phyloP scores from a whole-genome alignment of 2,797 vertebrate genomes.

The Gymnodraco acuticeps region DNA sequence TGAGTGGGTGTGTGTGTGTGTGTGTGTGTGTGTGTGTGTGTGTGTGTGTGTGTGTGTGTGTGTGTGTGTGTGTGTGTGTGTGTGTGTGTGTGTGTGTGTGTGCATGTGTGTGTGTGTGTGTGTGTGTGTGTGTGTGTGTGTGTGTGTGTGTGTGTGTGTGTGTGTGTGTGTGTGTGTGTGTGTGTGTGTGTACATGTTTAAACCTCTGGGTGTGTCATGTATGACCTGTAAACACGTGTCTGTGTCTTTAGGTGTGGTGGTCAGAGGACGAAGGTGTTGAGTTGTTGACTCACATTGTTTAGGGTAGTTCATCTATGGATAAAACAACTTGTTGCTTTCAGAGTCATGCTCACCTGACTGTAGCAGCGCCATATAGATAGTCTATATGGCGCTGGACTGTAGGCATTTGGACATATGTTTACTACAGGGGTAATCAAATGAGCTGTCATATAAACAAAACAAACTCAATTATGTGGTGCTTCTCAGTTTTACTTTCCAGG shows the following conservation, averaged over 20 bases:
- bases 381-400: too few species aligned
- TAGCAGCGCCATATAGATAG: too few species aligned
- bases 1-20: neutral
- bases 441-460: conserved; percentile 56
- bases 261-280: conserved; percentile 42
- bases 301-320: conserved; percentile 6
- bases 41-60: neutral
- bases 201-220: conserved; percentile 22
- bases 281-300: conserved; percentile 18
- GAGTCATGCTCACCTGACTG: conserved; percentile 21
- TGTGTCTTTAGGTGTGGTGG: conserved; percentile 45
- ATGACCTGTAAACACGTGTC: conserved; percentile 30
- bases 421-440: conserved; percentile 44
- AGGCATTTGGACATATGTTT: conserved; percentile 46
- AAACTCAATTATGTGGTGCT: conserved; percentile 4
- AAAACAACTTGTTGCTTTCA: conserved; percentile 28
- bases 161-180: neutral
- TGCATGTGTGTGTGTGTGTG: neutral
- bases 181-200: conserved; percentile 8
- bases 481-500: conserved; percentile 10
- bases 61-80: neutral
- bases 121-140: neutral
- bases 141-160: neutral
- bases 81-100: neutral
- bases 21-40: neutral